Base-by-base conservation (phyloP, 1,140 invertebrate species). In the Psilanteris sp. region DNA sequence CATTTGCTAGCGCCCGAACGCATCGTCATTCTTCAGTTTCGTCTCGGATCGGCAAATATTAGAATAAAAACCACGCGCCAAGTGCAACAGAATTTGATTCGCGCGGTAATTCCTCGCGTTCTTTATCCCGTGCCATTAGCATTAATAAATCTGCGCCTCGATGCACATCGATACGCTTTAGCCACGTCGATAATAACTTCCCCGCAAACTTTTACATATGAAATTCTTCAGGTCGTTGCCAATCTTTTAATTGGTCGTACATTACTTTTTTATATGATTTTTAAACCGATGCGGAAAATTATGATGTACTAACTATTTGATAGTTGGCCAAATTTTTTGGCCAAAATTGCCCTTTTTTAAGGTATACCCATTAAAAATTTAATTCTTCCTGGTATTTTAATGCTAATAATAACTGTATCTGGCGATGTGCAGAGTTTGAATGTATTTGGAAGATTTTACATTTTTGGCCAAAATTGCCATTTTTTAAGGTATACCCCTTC, bases 121-220 rank as follows among this genome's bases (percentile, higher is more conserved):
- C 54, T 50, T 59, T 32, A 39, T 62, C 31, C 46, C 39, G 18
- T 48, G 15, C 41, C 44, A 71, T 75, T 67, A 64, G 37, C 71
- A 67, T 75, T 78, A 75, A 75, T 67, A 66, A 72, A 77, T 74
- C 61, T 24, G 36, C 66, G 79, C 44, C 36, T 81, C 70, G 78
- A 81, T 79, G 59, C 61, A 72, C 73, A 44, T 81, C 78, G 64
- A 77, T 68, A 67, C 54, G 62, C 72, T 57, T 76, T 80, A 50
- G n/a, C 24, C 3, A 32, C 22, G 29, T n/a, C 37, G 46, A 18
- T 62, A 72, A 71, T 61, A 24, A 71, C 54, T 71, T 72, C 62
- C 46, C 64, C 32, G 22, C 32, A 9, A 44, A 55, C 27, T 59
- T 52, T 52, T 44, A 24, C 46, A 29, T 54, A 13, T 59, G 39